phyloP scores from a whole-genome alignment of 2,797 vertebrate genomes.

The Malacoraja senta region DNA sequence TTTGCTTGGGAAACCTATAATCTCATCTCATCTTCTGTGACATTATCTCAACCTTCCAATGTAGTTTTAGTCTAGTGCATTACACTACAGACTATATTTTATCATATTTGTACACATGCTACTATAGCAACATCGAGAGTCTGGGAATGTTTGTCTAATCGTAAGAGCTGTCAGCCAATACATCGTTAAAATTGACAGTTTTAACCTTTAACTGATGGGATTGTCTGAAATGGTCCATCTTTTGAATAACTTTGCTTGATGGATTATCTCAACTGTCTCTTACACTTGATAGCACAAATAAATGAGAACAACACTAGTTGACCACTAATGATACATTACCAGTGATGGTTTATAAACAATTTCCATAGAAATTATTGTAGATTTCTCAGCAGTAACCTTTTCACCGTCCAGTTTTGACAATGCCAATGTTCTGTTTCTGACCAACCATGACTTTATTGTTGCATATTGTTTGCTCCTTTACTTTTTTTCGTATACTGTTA shows the following conservation, averaged over 20 bases:
- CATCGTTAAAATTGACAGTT: constrained; percentile 1
- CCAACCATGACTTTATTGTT: background rate
- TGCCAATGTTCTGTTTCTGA: background rate
- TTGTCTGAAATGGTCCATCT: background rate
- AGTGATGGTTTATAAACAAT: background rate
- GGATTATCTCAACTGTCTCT: background rate
- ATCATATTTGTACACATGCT: constrained; percentile 6
- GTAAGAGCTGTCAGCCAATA: background rate
- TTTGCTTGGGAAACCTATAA: background rate
- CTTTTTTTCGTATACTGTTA: background rate
- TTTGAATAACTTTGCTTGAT: background rate
- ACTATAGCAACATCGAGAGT: background rate
- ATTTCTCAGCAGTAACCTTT: background rate
- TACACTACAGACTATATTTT: background rate
- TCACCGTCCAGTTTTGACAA: background rate
- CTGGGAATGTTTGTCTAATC: background rate
- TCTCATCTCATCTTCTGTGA: background rate
- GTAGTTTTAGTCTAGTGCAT: background rate
- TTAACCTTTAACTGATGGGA: constrained; percentile 33
- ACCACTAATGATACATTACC: background rate
- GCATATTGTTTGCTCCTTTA: background rate
- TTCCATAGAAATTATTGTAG: background rate
- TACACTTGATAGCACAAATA: constrained; percentile 1
- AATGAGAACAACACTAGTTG: background rate
- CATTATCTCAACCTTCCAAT: constrained; percentile 8